Evolutionary conservation across 64 coral and sea anemone species (phyloP), one percentile per base, ranked within the genome.

Genomic region (Montipora efflorescens): DNA sequence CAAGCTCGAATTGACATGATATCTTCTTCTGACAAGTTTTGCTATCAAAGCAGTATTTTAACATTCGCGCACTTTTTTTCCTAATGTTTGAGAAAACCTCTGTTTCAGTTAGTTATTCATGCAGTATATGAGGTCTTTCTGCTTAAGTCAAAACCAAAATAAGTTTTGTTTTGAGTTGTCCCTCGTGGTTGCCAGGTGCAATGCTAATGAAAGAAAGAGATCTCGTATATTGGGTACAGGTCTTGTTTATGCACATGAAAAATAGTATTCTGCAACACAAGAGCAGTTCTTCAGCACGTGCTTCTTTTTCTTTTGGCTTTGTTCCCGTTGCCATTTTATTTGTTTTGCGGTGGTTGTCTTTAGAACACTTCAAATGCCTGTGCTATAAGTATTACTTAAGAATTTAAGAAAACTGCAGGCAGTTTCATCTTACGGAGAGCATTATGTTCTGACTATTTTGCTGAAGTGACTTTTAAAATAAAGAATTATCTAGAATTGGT

Each of bases 201-300:
- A 7, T 66, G 36, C 36, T 46, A 67, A 44, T 1, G 59, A 64
- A 6, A 16, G 49, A 2, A 3, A 16, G 19, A 83, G 25, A 45
- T 85, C 82, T 43, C 61, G 82, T 67, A 85, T 85, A n/a, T 85
- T 71, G 9, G 82, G 82, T 44, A 47, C 8, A n/a, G 70, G 64
- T 85, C 82, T 50, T 70, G 82, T 64, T 21, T 44, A 28, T 70
- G 79, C 16, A 0, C 19, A 1, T 4, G 21, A 79, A n/a, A 71
- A 85, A 85, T 21, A 67, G 8, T 85, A 36, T 67, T 48, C 61
- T 64, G 14, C 61, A 64, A 14, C 61, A 15, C 61, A 64, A 64
- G 13, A 16, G 14, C 61, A 64, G 13, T 64, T 64, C 61, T 48
- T 48, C 28, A 47, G 70, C 53, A 85, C 66, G 66, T 70, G 82